Conservation (phyloP, 1,140 invertebrate genomes). For the Lycorma delicatula region DNA sequence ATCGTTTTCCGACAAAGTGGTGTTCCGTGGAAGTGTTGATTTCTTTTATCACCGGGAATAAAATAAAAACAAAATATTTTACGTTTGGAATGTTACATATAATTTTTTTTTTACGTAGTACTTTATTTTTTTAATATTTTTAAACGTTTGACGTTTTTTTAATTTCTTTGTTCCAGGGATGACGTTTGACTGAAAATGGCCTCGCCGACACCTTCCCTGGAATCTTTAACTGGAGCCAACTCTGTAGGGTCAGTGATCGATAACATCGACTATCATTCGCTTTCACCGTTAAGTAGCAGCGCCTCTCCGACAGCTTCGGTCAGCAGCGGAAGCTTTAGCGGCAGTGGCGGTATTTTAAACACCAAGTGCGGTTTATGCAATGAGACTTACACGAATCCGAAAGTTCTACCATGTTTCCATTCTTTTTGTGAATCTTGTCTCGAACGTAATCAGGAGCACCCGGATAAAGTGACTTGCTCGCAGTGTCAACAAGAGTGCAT, state of each 20-base stretch:
- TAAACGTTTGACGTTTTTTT: too few species aligned
- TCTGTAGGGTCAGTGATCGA: constrained; percentile 75
- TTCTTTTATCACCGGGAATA: too few species aligned
- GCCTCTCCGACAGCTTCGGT: constrained; percentile 64
- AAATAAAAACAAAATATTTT: too few species aligned
- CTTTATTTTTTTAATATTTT: too few species aligned
- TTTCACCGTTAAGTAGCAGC: constrained; percentile 52
- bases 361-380: constrained; percentile 70
- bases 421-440: constrained; percentile 72
- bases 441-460: constrained; percentile 58
- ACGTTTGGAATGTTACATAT: too few species aligned
- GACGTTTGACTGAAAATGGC: constrained; percentile 64
- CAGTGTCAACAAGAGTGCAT: constrained; percentile 66
- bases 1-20: too few species aligned
- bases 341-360: constrained; percentile 25
- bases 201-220: constrained; percentile 74
- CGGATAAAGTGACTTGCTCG: constrained; percentile 73
- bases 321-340: constrained; percentile 66
- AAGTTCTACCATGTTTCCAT: constrained; percentile 73
- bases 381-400: constrained; percentile 60
- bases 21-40: too few species aligned
- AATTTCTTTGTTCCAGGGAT: constrained; percentile 53
- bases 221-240: constrained; percentile 75
- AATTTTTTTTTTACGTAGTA: too few species aligned
- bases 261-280: constrained; percentile 58